Percentiles rank a stretch among this genome's conserved stretches.
Evolutionary conservation across 2,888 invertebrate species (phyloP).

Genomic region (Drosophila vallismaia): DNA sequence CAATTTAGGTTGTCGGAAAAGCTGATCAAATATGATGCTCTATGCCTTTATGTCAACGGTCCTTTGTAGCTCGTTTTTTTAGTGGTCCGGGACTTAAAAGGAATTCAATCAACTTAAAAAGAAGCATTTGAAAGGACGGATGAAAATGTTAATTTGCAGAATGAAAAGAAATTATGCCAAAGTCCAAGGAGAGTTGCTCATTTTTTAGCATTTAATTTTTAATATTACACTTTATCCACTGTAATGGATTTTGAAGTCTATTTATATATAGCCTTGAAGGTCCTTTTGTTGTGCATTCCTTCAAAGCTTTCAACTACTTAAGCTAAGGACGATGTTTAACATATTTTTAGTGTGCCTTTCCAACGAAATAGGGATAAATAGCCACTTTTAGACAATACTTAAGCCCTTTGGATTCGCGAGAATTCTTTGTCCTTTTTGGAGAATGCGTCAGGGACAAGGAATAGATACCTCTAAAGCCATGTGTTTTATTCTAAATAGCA

Average conservation of each 20-base stretch:
- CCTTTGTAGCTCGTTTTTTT: conserved; percentile 20
- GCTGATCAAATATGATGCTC: conserved; percentile 61
- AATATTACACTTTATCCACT: not conserved
- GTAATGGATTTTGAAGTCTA: not conserved
- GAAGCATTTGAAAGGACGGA: not conserved
- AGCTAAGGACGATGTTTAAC: conserved; percentile 13
- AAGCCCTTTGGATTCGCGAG: conserved; percentile 7
- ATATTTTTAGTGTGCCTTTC: conserved; percentile 39
- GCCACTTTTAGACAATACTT: conserved; percentile 37
- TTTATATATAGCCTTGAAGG: conserved; percentile 31
- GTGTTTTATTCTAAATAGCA: conserved; percentile 9
- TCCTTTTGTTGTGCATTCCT: conserved; percentile 6
- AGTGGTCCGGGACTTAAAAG: conserved; percentile 19
- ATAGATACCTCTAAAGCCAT: too few species aligned
- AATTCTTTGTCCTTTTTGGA: conserved; percentile 12
- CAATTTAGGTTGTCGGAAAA: conserved; percentile 63
- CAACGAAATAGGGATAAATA: conserved; percentile 62
- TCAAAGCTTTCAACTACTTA: conserved; percentile 35
- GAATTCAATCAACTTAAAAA: conserved; percentile 22
- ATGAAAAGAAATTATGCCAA: not conserved
- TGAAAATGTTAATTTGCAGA: not conserved
- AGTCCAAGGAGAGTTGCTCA: not conserved
- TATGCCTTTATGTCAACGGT: not conserved
- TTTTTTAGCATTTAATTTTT: too few species aligned
- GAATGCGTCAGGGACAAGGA: not conserved